Percentiles rank a stretch among this genome's conserved stretches.
Conservation (phyloP, 2,888 invertebrate species). For the Gari tellinella region DNA sequence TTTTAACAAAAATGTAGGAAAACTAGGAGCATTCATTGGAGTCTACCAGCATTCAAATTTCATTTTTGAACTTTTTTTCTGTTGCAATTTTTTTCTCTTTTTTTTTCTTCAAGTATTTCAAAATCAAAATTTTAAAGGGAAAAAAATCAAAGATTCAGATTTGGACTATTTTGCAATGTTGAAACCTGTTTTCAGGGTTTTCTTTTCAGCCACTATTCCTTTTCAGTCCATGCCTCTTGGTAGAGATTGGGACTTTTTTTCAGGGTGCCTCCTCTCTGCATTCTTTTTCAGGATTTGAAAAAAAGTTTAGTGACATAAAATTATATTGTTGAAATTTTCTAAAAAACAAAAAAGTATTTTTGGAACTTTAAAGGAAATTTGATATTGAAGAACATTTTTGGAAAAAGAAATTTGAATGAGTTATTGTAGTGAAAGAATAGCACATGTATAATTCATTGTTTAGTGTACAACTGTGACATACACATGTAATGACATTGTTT, state of each 20-base stretch:
- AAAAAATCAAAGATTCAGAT: too few species aligned
- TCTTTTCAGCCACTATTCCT: slow-evolving; percentile 57
- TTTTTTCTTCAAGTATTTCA: too few species aligned
- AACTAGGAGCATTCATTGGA: too few species aligned
- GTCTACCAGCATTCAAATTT: too few species aligned
- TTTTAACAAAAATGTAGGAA: too few species aligned
- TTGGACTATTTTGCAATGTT: too few species aligned
- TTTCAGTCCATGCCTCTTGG: too few species aligned
- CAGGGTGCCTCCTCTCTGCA: not conserved
- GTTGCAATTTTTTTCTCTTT: too few species aligned
- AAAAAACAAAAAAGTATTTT: not conserved
- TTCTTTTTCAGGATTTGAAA: not conserved
- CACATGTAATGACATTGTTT: not conserved
- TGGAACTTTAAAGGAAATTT: not conserved
- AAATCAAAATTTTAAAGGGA: too few species aligned
- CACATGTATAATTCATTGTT: slow-evolving; percentile 33
- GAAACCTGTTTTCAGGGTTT: slow-evolving; percentile 48
- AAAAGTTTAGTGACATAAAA: not conserved
- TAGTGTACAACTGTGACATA: too few species aligned
- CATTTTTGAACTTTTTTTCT: not conserved
- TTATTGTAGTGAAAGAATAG: slow-evolving; percentile 47
- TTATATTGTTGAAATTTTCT: slow-evolving; percentile 1
- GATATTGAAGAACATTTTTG: not conserved
- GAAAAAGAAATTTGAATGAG: not conserved
- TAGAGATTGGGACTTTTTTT: slow-evolving; percentile 3